Conservation (phyloP, 2,113 vertebrate species). For the Muntiacus muntjak region DNA sequence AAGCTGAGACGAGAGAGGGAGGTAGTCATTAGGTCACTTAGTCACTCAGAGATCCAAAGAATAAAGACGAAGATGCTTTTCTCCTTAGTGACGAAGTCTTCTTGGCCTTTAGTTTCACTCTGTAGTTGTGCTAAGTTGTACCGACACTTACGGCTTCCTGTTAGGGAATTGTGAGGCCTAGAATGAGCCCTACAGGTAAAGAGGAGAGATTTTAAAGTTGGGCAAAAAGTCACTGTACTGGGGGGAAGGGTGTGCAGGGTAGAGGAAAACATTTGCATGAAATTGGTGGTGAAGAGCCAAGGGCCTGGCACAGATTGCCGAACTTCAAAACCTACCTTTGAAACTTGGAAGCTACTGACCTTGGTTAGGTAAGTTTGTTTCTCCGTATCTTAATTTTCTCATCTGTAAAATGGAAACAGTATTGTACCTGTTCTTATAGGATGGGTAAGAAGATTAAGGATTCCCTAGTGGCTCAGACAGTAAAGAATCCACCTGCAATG, state of each 20-base stretch:
- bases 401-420: not conserved
- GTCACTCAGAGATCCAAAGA: not conserved
- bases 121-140: not conserved
- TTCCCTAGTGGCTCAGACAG: not conserved
- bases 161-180: not conserved
- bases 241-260: rapidly evolving
- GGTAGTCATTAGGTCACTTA: not conserved
- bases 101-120: not conserved
- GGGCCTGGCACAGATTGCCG: not conserved
- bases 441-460: not conserved
- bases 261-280: not conserved
- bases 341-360: not conserved
- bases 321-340: not conserved
- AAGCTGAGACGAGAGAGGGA: not conserved
- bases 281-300: not conserved
- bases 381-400: not conserved
- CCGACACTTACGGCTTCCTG: not conserved
- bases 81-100: not conserved
- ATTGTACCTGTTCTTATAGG: not conserved
- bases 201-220: not conserved
- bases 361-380: not conserved
- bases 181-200: not conserved
- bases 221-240: not conserved
- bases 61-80: not conserved
- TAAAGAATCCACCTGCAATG: not conserved